phyloP scores from a whole-genome alignment of 2,888 invertebrate genomes.

The Drosophila lacicola region DNA sequence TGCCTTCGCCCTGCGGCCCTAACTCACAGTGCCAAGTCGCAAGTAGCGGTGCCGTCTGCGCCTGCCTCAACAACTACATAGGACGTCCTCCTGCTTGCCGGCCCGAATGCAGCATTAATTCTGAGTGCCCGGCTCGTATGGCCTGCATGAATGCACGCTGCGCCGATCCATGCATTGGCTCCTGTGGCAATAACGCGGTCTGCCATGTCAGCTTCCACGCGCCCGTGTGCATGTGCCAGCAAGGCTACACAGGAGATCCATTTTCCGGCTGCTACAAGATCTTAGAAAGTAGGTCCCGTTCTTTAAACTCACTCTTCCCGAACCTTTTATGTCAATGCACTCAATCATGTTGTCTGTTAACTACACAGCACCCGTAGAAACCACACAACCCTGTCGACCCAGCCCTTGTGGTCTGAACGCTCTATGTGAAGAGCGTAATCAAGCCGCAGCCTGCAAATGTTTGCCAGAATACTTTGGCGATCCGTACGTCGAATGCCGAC shows the following conservation, averaged over 20 bases:
- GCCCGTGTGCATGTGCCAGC: conserved; percentile 86
- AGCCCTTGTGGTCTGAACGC: conserved; percentile 90
- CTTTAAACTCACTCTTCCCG: neutral
- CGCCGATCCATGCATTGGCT: conserved; percentile 88
- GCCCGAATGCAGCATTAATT: conserved; percentile 88
- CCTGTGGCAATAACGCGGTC: conserved; percentile 89
- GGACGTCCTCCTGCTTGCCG: conserved; percentile 88
- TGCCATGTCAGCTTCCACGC: conserved; percentile 87
- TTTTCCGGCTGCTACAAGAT: conserved; percentile 86
- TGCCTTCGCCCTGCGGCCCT: conserved; percentile 88
- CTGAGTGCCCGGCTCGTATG: conserved; percentile 86
- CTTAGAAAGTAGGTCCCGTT: conserved; percentile 85
- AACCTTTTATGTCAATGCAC: neutral
- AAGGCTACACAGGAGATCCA: conserved; percentile 88
- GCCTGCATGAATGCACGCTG: conserved; percentile 86
- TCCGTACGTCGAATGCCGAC: conserved; percentile 89
- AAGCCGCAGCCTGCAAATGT: conserved; percentile 88
- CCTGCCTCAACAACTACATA: conserved; percentile 87
- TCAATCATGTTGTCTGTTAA: conserved; percentile 30
- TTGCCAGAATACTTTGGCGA: conserved; percentile 88
- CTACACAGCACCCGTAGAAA: conserved; percentile 85
- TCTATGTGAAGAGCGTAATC: conserved; percentile 88
- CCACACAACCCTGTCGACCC: conserved; percentile 87
- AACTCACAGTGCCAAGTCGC: conserved; percentile 87
- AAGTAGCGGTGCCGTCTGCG: conserved; percentile 86